phyloP scores from a whole-genome alignment of 2,113 vertebrate genomes.

The Solea solea region DNA sequence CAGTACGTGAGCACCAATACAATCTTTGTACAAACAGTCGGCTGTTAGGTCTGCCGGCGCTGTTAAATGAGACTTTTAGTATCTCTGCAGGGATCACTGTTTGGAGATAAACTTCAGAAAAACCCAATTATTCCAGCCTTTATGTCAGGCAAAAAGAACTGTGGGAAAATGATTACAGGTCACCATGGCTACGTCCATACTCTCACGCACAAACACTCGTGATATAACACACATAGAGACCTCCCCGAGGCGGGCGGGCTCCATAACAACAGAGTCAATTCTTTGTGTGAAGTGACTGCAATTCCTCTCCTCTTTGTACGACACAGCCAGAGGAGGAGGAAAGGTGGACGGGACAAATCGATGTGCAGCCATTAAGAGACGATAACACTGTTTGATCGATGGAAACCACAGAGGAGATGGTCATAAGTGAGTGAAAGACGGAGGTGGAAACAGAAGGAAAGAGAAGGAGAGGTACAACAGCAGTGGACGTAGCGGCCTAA shows the following conservation, averaged over 20 bases:
- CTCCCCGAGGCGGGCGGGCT: conserved; percentile 50
- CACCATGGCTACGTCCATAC: conserved; percentile 67
- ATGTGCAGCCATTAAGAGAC: conserved; percentile 26
- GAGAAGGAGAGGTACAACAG: background rate
- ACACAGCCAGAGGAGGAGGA: conserved; percentile 35
- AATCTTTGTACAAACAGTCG: background rate
- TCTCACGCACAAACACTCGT: background rate
- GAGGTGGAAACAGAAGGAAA: background rate
- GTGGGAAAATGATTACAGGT: conserved; percentile 72
- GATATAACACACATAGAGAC: conserved; percentile 13
- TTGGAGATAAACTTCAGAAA: conserved; percentile 47
- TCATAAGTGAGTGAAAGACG: conserved; percentile 2
- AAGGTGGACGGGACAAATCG: conserved; percentile 51
- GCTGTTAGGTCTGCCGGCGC: conserved; percentile 16
- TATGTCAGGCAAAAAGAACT: conserved; percentile 48
- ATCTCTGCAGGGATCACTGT: conserved; percentile 32
- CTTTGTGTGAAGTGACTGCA: conserved; percentile 61
- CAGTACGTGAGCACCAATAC: background rate
- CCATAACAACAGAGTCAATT: conserved; percentile 66
- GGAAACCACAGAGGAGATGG: conserved; percentile 34
- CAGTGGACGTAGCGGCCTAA: background rate
- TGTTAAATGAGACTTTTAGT: conserved; percentile 44
- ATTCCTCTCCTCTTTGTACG: conserved; percentile 58
- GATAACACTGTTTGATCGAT: conserved; percentile 39
- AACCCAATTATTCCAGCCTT: conserved; percentile 64